Evolutionary conservation across 2,797 vertebrate genomes (phyloP).

Genomic region (Sitta carolinensis): DNA sequence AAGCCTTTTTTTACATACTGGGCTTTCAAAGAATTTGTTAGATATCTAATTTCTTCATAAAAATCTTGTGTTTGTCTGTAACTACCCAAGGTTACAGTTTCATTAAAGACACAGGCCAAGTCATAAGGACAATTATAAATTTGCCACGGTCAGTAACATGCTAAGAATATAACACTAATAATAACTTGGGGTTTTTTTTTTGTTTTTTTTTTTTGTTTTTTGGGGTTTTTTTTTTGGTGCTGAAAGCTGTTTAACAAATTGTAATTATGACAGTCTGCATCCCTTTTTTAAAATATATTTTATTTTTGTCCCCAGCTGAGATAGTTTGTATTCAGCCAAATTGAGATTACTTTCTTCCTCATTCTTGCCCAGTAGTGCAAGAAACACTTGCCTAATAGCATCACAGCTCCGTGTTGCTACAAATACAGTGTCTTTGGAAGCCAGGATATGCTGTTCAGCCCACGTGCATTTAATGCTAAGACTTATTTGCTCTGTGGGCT

Average conservation of each 20-base stretch:
- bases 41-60: slow-evolving; percentile 78
- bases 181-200: slow-evolving; percentile 44
- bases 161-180: slow-evolving; percentile 61
- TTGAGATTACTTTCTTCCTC: not conserved
- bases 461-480: not conserved
- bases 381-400: not conserved
- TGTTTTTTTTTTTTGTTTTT: slow-evolving; percentile 54
- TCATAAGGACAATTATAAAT: slow-evolving; percentile 49
- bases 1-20: slow-evolving; percentile 75
- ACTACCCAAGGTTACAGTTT: slow-evolving; percentile 41
- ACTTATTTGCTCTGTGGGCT: not conserved
- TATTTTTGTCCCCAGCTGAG: not conserved
- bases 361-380: not conserved
- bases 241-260: not conserved
- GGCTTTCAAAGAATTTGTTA: slow-evolving; percentile 76
- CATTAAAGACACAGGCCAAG: slow-evolving; percentile 70
- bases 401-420: not conserved
- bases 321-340: not conserved
- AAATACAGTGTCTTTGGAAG: not conserved
- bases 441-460: not conserved
- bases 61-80: slow-evolving; percentile 81
- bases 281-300: not conserved
- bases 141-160: slow-evolving; percentile 11
- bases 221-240: slow-evolving; percentile 45
- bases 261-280: not conserved